Evolutionary conservation across 2,113 vertebrate species (phyloP).

Genomic region (Limnothrissa miodon): DNA sequence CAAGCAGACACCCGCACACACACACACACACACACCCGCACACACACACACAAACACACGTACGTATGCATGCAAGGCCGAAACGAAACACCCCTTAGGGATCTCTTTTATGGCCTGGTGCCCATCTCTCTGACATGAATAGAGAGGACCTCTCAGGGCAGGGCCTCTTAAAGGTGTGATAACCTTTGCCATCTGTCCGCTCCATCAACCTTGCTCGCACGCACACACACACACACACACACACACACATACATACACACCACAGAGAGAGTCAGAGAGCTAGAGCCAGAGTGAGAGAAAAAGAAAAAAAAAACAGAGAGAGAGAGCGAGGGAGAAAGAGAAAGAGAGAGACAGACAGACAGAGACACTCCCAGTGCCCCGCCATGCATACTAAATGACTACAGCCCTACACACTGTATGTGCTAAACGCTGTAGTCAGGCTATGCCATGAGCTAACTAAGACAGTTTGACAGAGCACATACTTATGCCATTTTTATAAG

Average conservation of each 20-base stretch:
- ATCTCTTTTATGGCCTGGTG: neutral
- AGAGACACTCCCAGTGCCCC: neutral
- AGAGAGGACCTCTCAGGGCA: neutral
- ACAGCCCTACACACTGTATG: no score
- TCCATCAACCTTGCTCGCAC: neutral
- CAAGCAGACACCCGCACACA: neutral
- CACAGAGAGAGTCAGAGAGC: no score
- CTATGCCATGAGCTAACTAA: neutral
- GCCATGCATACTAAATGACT: neutral
- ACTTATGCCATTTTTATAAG: neutral
- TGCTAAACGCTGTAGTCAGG: neutral
- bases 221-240: constrained; percentile 23
- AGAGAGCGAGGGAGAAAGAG: no score
- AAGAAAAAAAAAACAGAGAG: neutral
- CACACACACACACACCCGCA: neutral
- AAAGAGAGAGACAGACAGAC: neutral
- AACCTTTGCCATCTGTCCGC: constrained; percentile 5
- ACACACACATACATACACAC: constrained; percentile 8
- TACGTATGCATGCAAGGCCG: neutral
- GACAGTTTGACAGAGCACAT: neutral
- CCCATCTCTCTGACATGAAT: constrained; percentile 5
- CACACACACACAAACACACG: neutral
- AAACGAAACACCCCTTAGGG: neutral
- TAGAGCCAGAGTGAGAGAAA: neutral
- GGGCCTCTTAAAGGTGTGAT: neutral